Conservation (phyloP, 2,797 vertebrate genomes). For the Lates japonicus region DNA sequence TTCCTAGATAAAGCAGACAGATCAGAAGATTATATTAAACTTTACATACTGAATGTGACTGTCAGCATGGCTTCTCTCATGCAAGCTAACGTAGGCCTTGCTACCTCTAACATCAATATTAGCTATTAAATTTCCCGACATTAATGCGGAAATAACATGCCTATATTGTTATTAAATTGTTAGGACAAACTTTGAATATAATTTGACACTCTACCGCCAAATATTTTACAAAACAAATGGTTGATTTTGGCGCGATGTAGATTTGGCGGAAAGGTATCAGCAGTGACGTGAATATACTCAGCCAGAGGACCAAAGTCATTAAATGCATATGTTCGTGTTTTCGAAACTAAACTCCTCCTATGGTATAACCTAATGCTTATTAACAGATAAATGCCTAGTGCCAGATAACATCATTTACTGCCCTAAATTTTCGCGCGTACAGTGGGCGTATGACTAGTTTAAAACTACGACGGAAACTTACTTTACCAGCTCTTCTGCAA, state of each 20-base stretch:
- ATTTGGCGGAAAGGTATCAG: slow-evolving; percentile 68
- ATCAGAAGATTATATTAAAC: not conserved
- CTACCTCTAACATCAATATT: not conserved
- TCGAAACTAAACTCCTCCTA: rapidly evolving
- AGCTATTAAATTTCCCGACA: rapidly evolving
- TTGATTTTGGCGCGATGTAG: slow-evolving; percentile 66
- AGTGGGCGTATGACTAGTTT: not conserved
- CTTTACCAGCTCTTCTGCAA: not conserved
- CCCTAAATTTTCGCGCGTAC: slow-evolving; percentile 26
- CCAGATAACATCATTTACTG: rapidly evolving
- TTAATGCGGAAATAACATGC: rapidly evolving
- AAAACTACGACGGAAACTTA: not conserved
- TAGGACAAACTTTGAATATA: rapidly evolving
- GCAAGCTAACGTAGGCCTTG: not conserved
- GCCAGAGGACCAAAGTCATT: too few relatives aligned
- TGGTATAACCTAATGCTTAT: rapidly evolving
- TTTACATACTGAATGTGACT: not conserved
- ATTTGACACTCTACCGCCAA: not conserved
- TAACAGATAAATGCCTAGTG: rapidly evolving
- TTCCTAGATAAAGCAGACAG: slow-evolving; percentile 36
- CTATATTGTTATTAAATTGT: rapidly evolving
- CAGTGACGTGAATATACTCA: slow-evolving; percentile 13
- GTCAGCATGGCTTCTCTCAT: not conserved
- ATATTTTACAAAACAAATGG: not conserved
- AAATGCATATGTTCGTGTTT: not conserved